Evolutionary conservation across 1,140 invertebrate genomes (phyloP), one percentile per base, ranked within the genome.

Genomic region (Paracyclopina nana): DNA sequence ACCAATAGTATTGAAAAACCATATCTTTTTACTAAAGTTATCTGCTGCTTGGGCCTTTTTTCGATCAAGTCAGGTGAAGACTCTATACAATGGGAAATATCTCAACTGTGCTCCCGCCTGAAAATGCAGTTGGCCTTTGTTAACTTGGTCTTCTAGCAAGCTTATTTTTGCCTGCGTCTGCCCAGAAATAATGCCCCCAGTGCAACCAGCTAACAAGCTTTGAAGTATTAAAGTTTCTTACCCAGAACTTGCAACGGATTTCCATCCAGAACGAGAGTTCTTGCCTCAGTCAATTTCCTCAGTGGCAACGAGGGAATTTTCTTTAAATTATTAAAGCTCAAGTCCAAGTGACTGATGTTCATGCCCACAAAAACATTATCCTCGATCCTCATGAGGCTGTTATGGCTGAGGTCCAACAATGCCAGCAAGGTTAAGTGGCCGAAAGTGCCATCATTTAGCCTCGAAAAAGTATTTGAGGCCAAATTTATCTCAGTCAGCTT

Each of bases 381-480:
- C 14, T 52, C 50, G 27, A 52, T 52, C 16, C 43, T 40, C 50
- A 52, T 52, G 16, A 52, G 27, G 16, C 22, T 43, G 28, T 52
- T 52, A 18, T 44, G 20, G 9, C 30, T 42, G 3, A 52, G 34
- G 28, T 52, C 50, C 31, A 52, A 40, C 11, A 48, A 27, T 8
- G 20, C 18, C 45, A 48, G 45, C 2, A 16, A 16, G 11, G 6
- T 22, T 16, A 48, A 20, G 14, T 28, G 14, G 28, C 45, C 45
- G 30, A 48, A 48, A 2, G 24, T 48, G 6, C 45, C 45, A 38
- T 41, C 48, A 14, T 38, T 50, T 14, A 50, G 22, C 4, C 48
- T n/a, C 8, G 48, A 50, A 1, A 50, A 31, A 9, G 16, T 46
- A 25, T 50, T 50, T 12, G 41, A 20, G 26, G 25, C 24, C 5